A percentile compares a stretch with the other conserved stretches of the same genome.
Evolutionary conservation across 2,797 vertebrate species (phyloP).

Genomic region (Borostomias antarcticus): DNA sequence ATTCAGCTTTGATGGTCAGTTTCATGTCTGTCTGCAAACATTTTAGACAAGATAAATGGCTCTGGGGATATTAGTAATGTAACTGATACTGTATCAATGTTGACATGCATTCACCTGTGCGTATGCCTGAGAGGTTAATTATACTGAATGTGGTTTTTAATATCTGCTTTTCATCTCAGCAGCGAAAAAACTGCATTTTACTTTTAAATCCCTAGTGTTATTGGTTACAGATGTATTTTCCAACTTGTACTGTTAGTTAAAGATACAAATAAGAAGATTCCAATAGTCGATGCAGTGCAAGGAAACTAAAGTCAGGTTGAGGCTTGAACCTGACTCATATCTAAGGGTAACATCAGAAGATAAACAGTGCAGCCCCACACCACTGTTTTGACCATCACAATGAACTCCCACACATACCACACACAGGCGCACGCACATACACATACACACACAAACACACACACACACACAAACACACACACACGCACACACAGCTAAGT

Average conservation of each 20-base stretch:
- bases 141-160: background rate
- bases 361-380: background rate
- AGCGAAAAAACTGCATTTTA: background rate
- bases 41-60: background rate
- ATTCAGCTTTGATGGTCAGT: background rate
- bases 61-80: background rate
- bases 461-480: background rate
- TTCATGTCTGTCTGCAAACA: background rate
- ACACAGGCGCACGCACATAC: constrained; percentile 1
- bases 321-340: background rate
- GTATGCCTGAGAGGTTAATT: background rate
- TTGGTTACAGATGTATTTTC: background rate
- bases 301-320: background rate
- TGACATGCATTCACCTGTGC: constrained; percentile 1
- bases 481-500: constrained; percentile 22
- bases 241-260: background rate
- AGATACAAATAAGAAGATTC: background rate
- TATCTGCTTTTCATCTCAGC: background rate
- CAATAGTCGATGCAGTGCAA: background rate
- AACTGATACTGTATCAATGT: background rate
- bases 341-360: constrained; percentile 19
- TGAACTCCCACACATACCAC: constrained; percentile 2
- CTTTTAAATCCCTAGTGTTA: background rate
- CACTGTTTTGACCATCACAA: constrained; percentile 13
- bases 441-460: constrained; percentile 13